Percentiles rank a stretch among this genome's conserved stretches.
Evolutionary conservation across 2,797 vertebrate genomes (phyloP).

Genomic region (Hemitrygon akajei): DNA sequence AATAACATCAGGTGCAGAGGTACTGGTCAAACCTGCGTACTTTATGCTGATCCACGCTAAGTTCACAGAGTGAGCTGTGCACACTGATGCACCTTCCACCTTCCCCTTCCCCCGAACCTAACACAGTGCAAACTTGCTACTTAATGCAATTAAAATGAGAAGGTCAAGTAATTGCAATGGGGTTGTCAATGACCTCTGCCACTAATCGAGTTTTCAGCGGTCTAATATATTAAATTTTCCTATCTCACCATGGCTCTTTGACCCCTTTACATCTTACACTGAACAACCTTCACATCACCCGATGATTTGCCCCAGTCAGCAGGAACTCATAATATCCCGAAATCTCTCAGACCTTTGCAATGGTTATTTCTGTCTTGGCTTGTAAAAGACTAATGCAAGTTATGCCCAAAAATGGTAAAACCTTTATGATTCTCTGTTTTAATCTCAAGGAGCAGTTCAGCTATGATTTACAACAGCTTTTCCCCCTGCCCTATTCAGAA

Average conservation of each 20-base stretch:
- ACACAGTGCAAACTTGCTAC: background rate
- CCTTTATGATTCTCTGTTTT: background rate
- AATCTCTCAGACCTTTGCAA: background rate
- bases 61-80: too few relatives aligned
- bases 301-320: background rate
- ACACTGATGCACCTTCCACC: background rate
- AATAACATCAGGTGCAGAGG: too few relatives aligned
- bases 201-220: slow-evolving; percentile 54
- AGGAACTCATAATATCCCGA: background rate
- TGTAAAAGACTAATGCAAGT: background rate
- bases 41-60: too few relatives aligned
- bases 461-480: slow-evolving; percentile 7
- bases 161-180: slow-evolving; percentile 49
- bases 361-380: background rate
- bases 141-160: slow-evolving; percentile 48
- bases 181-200: slow-evolving; percentile 51
- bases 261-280: slow-evolving; percentile 39
- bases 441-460: background rate
- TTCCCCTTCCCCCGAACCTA: too few relatives aligned
- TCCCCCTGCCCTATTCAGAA: slow-evolving; percentile 38
- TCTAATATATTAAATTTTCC: slow-evolving; percentile 44
- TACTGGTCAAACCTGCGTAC: too few relatives aligned
- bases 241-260: slow-evolving; percentile 47
- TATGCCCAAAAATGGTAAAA: background rate
- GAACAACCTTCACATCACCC: background rate